Evolutionary conservation across 2,888 invertebrate species (phyloP).

Genomic region (Coremacera marginata): DNA sequence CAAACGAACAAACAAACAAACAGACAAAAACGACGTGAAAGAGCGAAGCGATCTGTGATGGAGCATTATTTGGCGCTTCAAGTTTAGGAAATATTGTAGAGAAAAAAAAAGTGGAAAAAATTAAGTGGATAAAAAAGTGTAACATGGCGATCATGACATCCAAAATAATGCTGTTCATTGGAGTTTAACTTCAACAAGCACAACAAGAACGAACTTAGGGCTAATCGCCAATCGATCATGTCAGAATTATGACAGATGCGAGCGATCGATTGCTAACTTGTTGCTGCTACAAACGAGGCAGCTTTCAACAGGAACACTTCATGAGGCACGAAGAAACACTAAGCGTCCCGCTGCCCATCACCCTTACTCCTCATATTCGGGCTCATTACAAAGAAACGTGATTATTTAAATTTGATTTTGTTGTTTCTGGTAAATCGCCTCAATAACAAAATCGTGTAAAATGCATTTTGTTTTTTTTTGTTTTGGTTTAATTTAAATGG

Average conservation of each 20-base stretch:
- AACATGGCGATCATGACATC: constrained; percentile 14
- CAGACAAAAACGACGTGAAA: not conserved
- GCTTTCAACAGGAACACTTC: constrained; percentile 34
- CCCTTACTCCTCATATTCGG: not conserved
- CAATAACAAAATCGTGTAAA: constrained; percentile 14
- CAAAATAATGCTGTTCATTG: not conserved
- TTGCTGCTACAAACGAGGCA: not conserved
- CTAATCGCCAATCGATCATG: constrained; percentile 46
- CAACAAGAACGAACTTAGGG: constrained; percentile 6
- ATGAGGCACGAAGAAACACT: not conserved
- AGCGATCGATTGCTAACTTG: not conserved
- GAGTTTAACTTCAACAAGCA: not conserved
- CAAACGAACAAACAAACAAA: not conserved
- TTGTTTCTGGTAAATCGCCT: not conserved
- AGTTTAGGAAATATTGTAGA: not conserved
- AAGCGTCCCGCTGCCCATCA: not conserved
- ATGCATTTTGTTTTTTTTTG: not conserved
- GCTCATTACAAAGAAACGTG: not conserved
- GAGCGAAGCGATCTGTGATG: not conserved
- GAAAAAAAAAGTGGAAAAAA: too few species aligned
- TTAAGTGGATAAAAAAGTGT: constrained; percentile 11
- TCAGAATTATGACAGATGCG: constrained; percentile 44
- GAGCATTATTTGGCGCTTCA: not conserved
- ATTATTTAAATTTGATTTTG: constrained; percentile 21
- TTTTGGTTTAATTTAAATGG: too few species aligned